phyloP scores from a whole-genome alignment of 2,113 vertebrate species.

The western clawed frog (Xenopus tropicalis) region DNA sequence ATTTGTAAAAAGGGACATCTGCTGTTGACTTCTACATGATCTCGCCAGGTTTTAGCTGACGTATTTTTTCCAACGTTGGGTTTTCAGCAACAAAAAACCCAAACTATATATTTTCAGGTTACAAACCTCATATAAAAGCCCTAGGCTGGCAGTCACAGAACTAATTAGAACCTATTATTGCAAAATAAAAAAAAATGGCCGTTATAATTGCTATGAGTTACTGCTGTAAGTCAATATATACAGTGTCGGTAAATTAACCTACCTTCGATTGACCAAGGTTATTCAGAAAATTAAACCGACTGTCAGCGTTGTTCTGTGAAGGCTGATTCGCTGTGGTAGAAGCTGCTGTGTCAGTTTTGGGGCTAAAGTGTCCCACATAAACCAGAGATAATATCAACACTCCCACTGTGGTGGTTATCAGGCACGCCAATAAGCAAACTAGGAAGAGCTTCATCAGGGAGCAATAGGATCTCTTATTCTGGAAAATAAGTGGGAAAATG shows the following conservation, averaged over 20 bases:
- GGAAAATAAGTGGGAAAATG: not conserved
- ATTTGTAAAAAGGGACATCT: no score
- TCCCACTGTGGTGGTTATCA: conserved; percentile 48
- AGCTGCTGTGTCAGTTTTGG: not conserved
- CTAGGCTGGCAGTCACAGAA: no score
- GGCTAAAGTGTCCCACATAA: conserved; percentile 6
- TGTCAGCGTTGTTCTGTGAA: conserved; percentile 28
- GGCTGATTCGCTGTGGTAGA: not conserved
- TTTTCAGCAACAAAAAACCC: no score
- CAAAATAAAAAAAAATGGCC: no score
- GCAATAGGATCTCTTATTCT: conserved; percentile 38
- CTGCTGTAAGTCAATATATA: no score
- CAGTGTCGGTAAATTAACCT: conserved; percentile 12
- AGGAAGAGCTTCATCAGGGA: conserved; percentile 55
- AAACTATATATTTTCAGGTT: no score
- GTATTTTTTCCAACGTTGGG: no score
- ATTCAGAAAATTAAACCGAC: conserved; percentile 60
- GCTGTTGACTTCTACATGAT: no score
- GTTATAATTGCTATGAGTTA: no score
- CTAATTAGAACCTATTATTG: no score
- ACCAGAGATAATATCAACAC: conserved; percentile 53
- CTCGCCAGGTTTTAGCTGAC: no score
- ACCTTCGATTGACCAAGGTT: conserved; percentile 61
- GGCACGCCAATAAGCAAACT: conserved; percentile 56
- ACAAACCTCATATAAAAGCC: no score